Base-by-base conservation (phyloP, 2,888 invertebrate species). In the Epinotia demarniana region DNA sequence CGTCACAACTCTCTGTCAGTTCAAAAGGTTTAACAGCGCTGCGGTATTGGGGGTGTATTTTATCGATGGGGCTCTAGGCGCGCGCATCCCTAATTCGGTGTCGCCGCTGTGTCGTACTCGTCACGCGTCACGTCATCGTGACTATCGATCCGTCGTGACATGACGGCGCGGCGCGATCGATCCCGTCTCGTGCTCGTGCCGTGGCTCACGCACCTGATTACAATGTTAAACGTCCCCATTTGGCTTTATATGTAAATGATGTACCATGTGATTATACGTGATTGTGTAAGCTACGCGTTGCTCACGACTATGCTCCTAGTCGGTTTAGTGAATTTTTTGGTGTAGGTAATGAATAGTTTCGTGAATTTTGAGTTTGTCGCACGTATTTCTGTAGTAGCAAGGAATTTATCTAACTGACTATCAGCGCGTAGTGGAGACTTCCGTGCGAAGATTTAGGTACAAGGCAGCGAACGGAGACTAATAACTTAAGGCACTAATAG, bases 121-220 rank as follows among this genome's bases (percentile, higher is more conserved):
- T 77, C 82, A 81, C 81, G 81, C 80, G 80, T 78, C 79, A 80
- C 73, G 62, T 61, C 61, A 67, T 73, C 77, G 79, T 77, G 73
- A 71, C 72, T 68, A 63, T 73, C 71, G 67, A 73, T 53, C 69
- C 58, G 69, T 57, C 57, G 69, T 63, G 73, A 74, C 73, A 75
- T 72, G 78, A 77, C 70, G 66, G 46, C 70, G 46, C 69, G 70
- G 23, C 60, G 61, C 75, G 49, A 55, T 73, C 68, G 67, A 74
- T 57, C 55, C 69, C 78, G 85, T 85, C 87, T 85, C 85, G 85
- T 82, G 80, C 81, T 73, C 72, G 72, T 75, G 69, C 61, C 69
- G 71, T 75, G 77, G 69, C 72, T 81, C 83, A 82, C 81, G 83
- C 82, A 84, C 82, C 85, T 82, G 81, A 85, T 82, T 85, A 85